A percentile compares a stretch with the other conserved stretches of the same genome.
These are phyloP conservation scores for Dione juno DNA, from an alignment of 2,888 invertebrate genomes.

Conservation along the genomic window DNA sequence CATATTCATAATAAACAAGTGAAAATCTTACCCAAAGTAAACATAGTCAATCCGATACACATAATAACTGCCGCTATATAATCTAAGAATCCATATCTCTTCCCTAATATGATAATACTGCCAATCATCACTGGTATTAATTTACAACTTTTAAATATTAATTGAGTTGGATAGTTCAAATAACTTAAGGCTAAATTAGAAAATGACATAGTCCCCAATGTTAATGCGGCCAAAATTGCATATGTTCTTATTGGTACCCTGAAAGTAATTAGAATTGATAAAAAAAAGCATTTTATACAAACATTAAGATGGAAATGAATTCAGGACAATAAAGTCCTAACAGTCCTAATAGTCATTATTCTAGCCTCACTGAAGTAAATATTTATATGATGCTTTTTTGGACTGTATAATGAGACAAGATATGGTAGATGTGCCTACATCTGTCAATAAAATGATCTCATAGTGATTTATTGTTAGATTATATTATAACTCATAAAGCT, in stretches of 20 bases:
- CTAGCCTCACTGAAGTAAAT: too few species aligned
- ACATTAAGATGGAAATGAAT: too few species aligned
- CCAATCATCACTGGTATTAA: conserved; percentile 97
- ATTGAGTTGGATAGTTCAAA: conserved; percentile 97
- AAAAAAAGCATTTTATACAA: too few species aligned
- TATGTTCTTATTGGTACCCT: conserved; percentile 94
- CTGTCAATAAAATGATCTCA: too few species aligned
- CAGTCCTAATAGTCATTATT: too few species aligned
- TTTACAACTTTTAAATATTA: conserved; percentile 99
- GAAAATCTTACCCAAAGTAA: conserved; percentile 90
- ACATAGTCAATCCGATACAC: conserved; percentile 95
- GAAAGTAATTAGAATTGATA: conserved; percentile 55
- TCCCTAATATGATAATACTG: conserved; percentile 95
- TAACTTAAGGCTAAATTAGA: conserved; percentile 97
- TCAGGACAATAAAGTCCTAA: too few species aligned
- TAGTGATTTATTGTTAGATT: too few species aligned
- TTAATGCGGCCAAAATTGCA: conserved; percentile 91
- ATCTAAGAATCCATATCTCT: conserved; percentile 92
- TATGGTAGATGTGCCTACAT: too few species aligned
- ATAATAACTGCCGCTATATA: conserved; percentile 92
- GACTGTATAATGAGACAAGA: too few species aligned
- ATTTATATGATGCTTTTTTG: too few species aligned
- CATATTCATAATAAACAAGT: neutral
- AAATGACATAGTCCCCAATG: conserved; percentile 97
- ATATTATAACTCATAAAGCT: too few species aligned